Base-by-base conservation (phyloP, 2,113 vertebrate genomes). In the Phycodurus eques region DNA sequence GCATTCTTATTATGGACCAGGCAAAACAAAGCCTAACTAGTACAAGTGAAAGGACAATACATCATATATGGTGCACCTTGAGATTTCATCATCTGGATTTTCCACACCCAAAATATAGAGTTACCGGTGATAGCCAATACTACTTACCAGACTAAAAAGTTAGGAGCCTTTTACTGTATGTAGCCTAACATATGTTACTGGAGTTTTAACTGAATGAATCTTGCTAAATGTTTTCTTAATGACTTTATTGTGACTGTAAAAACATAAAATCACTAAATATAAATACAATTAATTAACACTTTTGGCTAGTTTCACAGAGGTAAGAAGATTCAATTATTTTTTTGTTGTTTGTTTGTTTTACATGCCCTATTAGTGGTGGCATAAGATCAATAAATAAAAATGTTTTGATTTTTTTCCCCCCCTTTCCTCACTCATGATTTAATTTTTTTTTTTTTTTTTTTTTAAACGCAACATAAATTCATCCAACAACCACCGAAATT, bases 201-300 rank as follows among this genome's bases (percentile, higher is more conserved):
- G 31, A 35, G 31, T 35, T 17, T 31, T 35, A 19, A 17, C 17
- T 35, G 15, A 63, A 42, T 43, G 35, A 63, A 42, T 63, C 9
- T 42, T 42, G 9, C 15, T 10, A 60, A 35, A 63, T 42, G 27
- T 63, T 81, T 81, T 65, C 72, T 85, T 82, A 13, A 84, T 66
- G 43, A 80, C 71, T 93, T 92, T 92, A 91, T 92, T 92, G 76
- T 84, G 72, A 86, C 83, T 85, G 80, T 90, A 90, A 76, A 82
- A 89, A 62, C 27, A 33, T 60, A 10, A 81, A 88, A 78, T 83
- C 74, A 80, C 77, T 81, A 78, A 90, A 86, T 89, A 87, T 86
- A 78, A 88, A 78, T 79, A 74, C 74, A 82, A 66, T 77, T 82
- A 43, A 54, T 67, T 73, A 84, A 85, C 71, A 84, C 80, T 80